Evolutionary conservation across 1,140 invertebrate species (phyloP).

Genomic region (Pararge aegeria): DNA sequence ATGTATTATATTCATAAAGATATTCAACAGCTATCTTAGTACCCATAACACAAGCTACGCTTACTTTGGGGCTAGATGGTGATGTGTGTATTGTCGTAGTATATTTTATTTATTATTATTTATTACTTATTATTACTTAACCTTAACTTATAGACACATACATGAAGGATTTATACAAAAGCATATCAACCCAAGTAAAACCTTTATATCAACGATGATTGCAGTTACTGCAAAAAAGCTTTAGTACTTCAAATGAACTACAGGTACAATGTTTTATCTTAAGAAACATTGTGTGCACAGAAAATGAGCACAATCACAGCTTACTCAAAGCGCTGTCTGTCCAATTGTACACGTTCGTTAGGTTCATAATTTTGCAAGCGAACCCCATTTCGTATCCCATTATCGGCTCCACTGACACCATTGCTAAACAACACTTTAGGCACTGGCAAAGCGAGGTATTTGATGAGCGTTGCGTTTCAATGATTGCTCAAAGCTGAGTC

Average conservation of each 20-base stretch:
- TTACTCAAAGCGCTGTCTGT: conserved; percentile 14
- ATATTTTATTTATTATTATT: no score
- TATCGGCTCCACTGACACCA: conserved; percentile 30
- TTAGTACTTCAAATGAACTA: neutral
- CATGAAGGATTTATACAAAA: no score
- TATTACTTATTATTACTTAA: no score
- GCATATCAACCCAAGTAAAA: no score
- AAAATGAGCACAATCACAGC: conserved; percentile 22
- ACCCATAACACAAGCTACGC: no score
- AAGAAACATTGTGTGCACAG: neutral
- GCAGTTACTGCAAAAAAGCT: neutral
- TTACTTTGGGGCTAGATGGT: no score
- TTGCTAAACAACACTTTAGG: conserved; percentile 32
- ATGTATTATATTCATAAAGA: no score
- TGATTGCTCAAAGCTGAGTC: conserved; percentile 57
- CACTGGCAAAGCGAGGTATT: conserved; percentile 28
- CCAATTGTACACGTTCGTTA: conserved; percentile 2
- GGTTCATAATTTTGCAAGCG: conserved; percentile 28
- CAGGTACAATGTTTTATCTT: neutral
- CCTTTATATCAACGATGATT: neutral
- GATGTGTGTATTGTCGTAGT: no score
- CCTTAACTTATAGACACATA: no score
- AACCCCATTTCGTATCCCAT: conserved; percentile 27
- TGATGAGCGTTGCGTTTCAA: conserved; percentile 52
- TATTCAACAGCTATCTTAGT: no score